Base-by-base conservation (phyloP, 2,797 vertebrate species). In the Oryzias sinensis region DNA sequence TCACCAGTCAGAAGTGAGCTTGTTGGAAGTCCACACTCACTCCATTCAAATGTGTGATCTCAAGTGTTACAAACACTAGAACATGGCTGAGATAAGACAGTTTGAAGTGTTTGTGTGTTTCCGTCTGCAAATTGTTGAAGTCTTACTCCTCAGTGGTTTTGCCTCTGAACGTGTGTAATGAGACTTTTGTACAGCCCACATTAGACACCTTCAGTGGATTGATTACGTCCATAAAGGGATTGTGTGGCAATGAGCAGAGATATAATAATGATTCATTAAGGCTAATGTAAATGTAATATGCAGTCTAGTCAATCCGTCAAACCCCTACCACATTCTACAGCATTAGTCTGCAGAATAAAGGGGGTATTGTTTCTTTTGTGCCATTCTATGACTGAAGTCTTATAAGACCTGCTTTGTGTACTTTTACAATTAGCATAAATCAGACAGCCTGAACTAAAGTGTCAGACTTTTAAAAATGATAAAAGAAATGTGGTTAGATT, bases 1-100 rank as follows among this genome's bases (percentile, higher is more conserved):
- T 22, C 20, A 22, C 20, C 20, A 22, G 20, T 22, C 2, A 22
- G 20, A 22, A 22, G 20, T 22, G 20, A 22, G 20, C 20, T 22
- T 22, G 1, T 22, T 22, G 20, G 20, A 22, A 22, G 20, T 22
- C 20, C 20, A 22, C 20, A 22, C 20, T 22, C 20, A 22, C 20
- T 2, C 2, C 20, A 3, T 27, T 27, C 1, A 6, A 27, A 5
- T 43, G 53, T 51, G 18, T 49, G 14, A 65, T 41, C 5, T 63
- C 37, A 52, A 72, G 69, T 74, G 69, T 72, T 63, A 75, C 57
- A 68, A 62, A 66, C 16, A 1, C 47, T 77, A 54, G 76, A 57
- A 65, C 59, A 56, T 9, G 61, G 51, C 55, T 24, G 24, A 60
- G 62, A 77, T 62, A 52, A 62, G 43, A 0, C 29, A 45, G 61